A percentile compares a stretch with the other conserved stretches of the same genome.
Conservation (phyloP, 1,140 invertebrate genomes). For the Drosophila pallidifrons region DNA sequence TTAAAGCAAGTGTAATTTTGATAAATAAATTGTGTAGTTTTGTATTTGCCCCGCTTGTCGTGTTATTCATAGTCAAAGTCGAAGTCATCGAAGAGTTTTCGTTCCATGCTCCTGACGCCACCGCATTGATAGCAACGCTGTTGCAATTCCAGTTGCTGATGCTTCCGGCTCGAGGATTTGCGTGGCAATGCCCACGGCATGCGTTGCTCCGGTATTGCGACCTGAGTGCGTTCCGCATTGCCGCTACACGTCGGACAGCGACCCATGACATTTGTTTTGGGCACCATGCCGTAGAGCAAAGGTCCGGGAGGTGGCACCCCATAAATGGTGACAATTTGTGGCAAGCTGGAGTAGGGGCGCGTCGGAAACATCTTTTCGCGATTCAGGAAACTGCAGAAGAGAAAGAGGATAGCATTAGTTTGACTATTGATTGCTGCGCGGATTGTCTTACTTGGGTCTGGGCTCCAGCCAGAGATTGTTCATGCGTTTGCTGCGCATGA, state of each 20-base stretch:
- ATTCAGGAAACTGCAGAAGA: slow-evolving; percentile 79
- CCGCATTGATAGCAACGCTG: slow-evolving; percentile 72
- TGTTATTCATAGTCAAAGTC: slow-evolving; percentile 63
- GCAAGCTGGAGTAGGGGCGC: slow-evolving; percentile 70
- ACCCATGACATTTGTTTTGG: slow-evolving; percentile 55
- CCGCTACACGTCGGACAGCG: slow-evolving; percentile 79
- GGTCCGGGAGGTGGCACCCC: slow-evolving; percentile 63
- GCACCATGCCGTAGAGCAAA: slow-evolving; percentile 56
- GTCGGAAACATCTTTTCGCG: slow-evolving; percentile 82
- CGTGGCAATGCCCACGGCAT: slow-evolving; percentile 85
- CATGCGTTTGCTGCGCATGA: slow-evolving; percentile 86
- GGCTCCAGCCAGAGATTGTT: slow-evolving; percentile 86
- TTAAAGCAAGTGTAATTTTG: slow-evolving; percentile 41
- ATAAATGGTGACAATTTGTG: slow-evolving; percentile 73
- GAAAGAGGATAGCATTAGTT: background rate
- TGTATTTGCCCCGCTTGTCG: slow-evolving; percentile 28
- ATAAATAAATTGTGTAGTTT: slow-evolving; percentile 52
- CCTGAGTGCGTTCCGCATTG: slow-evolving; percentile 73
- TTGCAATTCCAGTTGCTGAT: slow-evolving; percentile 37
- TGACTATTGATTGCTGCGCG: background rate
- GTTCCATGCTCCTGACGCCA: slow-evolving; percentile 51
- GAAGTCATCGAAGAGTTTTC: slow-evolving; percentile 58
- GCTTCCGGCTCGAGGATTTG: slow-evolving; percentile 70
- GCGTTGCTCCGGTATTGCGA: slow-evolving; percentile 84
- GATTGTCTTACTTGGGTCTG: slow-evolving; percentile 85